Evolutionary conservation across 2,888 invertebrate genomes (phyloP), one percentile per base, ranked within the genome.

Genomic region (Hypolimnas misippus): DNA sequence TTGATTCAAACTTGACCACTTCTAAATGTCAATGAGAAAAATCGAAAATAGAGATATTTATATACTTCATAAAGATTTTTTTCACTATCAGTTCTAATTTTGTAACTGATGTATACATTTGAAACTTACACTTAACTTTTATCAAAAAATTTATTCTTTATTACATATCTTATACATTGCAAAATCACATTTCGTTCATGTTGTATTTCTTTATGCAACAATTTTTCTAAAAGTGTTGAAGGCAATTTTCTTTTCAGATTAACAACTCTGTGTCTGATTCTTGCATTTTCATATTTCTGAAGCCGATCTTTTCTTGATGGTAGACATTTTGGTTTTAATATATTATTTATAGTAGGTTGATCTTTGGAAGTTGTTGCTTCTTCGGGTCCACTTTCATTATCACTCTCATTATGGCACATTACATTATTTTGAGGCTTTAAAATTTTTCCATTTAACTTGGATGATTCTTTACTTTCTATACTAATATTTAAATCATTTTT

Each of bases 161-260:
- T 94, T 54, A 97, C 94, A 88, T 95, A 94, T 70, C 96, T 94
- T 35, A 98, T 94, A 88, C 98, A 98, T 81, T 98, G 98, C 31
- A 97, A 92, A 54, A 98, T 93, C 51, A 96, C 92, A 86, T 98
- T 98, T 57, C 98, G 93, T 85, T 98, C 98, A 73, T 96, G 96
- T 67, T 95, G 92, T 71, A 98, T 97, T 81, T 98, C 97, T 62
- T 93, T 93, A 53, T 94, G 94, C 59, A 98, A 87, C 25, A 98
- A 83, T 78, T 94, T 95, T 73, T 95, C 94, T 55, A 96, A 84
- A 69, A 96, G 87, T 12, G 95, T 95, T 35, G 93, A 92, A 69
- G 89, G 92, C 67, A 87, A 54, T 74, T 84, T 79, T 80, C 54
- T 76, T 65, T 66, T 68, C 71, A 63, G 62, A 35, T 61, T 64